Evolutionary conservation across 2,888 invertebrate genomes (phyloP).

Genomic region (Trissolcus brochymenae): DNA sequence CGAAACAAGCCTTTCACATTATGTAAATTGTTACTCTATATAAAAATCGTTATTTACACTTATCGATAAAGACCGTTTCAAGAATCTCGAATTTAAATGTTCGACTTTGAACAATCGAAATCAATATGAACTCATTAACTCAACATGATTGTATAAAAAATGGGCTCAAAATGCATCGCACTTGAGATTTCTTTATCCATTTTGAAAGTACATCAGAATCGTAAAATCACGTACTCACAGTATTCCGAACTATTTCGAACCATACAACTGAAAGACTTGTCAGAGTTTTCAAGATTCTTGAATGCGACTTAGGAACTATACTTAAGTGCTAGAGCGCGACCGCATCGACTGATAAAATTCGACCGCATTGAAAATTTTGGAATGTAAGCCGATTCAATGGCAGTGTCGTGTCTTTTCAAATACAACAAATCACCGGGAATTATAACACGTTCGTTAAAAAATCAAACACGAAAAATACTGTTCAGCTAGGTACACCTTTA

Average conservation of each 20-base stretch:
- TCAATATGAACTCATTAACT: neutral
- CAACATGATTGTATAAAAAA: neutral
- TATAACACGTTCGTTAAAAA: constrained; percentile 17
- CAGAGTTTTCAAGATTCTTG: constrained; percentile 58
- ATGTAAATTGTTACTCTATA: constrained; percentile 65
- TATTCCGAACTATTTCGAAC: neutral
- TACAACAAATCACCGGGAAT: constrained; percentile 13
- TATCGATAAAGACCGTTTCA: constrained; percentile 41
- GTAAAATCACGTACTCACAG: too few relatives aligned
- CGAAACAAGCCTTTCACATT: constrained; percentile 66
- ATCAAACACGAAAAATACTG: constrained; percentile 35
- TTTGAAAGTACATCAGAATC: too few relatives aligned
- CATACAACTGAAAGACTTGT: neutral
- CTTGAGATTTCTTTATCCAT: too few relatives aligned
- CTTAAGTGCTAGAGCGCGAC: constrained; percentile 67
- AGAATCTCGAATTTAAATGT: constrained; percentile 41
- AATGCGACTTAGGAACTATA: constrained; percentile 70
- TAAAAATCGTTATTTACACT: constrained; percentile 72
- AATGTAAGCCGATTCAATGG: constrained; percentile 41
- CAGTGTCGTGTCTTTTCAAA: constrained; percentile 20
- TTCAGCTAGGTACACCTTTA: constrained; percentile 30
- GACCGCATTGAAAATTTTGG: constrained; percentile 38
- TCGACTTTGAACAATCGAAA: neutral
- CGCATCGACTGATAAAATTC: constrained; percentile 50
- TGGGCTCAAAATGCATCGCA: neutral